These are phyloP conservation scores for Cliona cf. orientalis DNA, from an alignment of 37 sponge, comb jelly and placozoan genomes.

Conservation along the genomic window DNA sequence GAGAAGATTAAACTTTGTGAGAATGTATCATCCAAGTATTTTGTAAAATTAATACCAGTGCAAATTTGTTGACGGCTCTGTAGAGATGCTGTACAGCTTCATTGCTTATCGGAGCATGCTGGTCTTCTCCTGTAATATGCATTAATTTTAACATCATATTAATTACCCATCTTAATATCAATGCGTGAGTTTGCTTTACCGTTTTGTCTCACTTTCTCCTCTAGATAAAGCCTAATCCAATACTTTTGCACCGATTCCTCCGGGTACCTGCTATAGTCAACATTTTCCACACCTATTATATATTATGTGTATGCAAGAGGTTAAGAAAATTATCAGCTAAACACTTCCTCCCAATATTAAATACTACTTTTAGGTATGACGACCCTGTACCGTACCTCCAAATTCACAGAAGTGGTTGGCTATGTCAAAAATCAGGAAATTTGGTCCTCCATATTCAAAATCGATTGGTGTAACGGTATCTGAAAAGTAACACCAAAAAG, in stretches of 20 bases:
- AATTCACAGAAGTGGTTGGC: slow-evolving; percentile 94
- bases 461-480: slow-evolving; percentile 72
- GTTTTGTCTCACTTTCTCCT: slow-evolving; percentile 41
- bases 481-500: background rate
- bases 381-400: slow-evolving; percentile 89
- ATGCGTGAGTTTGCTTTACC: no score
- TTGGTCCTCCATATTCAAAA: slow-evolving; percentile 88
- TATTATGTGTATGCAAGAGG: no score
- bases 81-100: slow-evolving; percentile 53
- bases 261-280: slow-evolving; percentile 84
- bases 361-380: no score
- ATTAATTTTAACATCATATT: background rate
- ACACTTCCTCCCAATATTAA: no score
- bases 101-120: slow-evolving; percentile 39
- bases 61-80: slow-evolving; percentile 79
- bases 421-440: slow-evolving; percentile 83
- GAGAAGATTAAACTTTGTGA: no score
- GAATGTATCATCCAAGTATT: no score
- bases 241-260: slow-evolving; percentile 69
- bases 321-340: no score
- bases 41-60: no score
- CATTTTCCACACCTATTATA: slow-evolving; percentile 60
- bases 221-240: slow-evolving; percentile 77
- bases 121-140: no score
- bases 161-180: no score